Percentiles rank a stretch among this genome's conserved stretches.
These are phyloP conservation scores for Crotalus horridus DNA, from an alignment of 2,113 vertebrate species.

Conservation along the genomic window DNA sequence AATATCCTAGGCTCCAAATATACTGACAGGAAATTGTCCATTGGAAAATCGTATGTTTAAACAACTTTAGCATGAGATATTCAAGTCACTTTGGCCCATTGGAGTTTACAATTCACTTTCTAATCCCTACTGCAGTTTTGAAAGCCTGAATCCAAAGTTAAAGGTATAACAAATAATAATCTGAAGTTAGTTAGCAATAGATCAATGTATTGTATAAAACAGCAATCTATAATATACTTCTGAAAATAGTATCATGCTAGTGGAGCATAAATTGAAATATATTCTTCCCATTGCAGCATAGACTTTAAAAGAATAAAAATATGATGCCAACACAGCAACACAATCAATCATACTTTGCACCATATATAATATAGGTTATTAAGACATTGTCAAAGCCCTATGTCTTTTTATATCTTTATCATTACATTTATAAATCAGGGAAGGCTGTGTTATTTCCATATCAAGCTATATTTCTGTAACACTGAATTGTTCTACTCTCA, in stretches of 20 bases:
- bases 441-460: background rate
- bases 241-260: background rate
- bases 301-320: background rate
- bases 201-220: no score
- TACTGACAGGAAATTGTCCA: background rate
- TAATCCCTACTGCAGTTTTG: background rate
- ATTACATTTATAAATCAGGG: background rate
- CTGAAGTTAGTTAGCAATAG: background rate
- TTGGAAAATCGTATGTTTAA: background rate
- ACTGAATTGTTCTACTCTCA: background rate
- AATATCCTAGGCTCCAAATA: background rate
- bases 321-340: background rate
- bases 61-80: background rate
- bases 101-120: background rate
- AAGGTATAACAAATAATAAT: background rate
- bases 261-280: background rate
- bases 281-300: background rate
- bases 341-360: background rate
- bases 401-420: background rate
- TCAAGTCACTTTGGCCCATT: background rate
- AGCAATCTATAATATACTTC: background rate
- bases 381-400: background rate
- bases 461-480: background rate
- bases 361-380: background rate
- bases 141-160: background rate